phyloP scores from a whole-genome alignment of 2,888 invertebrate species.

The Lingula anatina region DNA sequence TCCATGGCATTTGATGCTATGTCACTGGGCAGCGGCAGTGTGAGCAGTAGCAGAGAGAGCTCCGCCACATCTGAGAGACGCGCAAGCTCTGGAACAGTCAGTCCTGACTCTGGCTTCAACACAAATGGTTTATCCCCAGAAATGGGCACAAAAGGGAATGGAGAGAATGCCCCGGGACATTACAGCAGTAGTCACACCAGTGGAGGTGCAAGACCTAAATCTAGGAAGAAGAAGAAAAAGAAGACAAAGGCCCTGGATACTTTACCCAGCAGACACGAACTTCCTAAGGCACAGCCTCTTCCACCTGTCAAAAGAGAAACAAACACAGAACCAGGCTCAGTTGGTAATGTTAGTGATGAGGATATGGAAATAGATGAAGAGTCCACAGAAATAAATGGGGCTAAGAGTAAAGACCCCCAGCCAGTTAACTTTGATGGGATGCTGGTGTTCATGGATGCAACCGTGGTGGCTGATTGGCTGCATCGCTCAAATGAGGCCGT shows the following conservation, averaged over 20 bases:
- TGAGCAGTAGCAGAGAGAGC: slow-evolving; percentile 11
- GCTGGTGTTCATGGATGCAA: slow-evolving; percentile 44
- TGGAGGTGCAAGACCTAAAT: slow-evolving; percentile 5
- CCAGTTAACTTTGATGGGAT: slow-evolving; percentile 46
- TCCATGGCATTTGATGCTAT: slow-evolving; percentile 17
- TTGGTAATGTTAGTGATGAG: background rate
- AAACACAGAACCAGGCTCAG: background rate
- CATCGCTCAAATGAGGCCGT: slow-evolving; percentile 33
- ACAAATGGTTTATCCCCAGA: slow-evolving; percentile 27
- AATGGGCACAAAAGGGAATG: background rate
- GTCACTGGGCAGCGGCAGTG: slow-evolving; percentile 24
- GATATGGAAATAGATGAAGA: background rate
- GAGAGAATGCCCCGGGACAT: no score
- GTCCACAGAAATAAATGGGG: background rate
- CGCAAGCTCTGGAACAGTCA: slow-evolving; percentile 8
- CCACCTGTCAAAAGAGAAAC: slow-evolving; percentile 19
- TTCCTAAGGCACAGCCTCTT: slow-evolving; percentile 28
- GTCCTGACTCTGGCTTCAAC: slow-evolving; percentile 40
- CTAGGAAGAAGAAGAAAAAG: slow-evolving; percentile 16
- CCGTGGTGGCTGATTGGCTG: slow-evolving; percentile 44
- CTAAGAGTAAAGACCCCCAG: no score
- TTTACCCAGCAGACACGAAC: slow-evolving; percentile 21
- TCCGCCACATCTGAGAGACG: slow-evolving; percentile 8
- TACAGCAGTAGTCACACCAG: background rate
- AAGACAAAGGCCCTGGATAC: slow-evolving; percentile 19